Percentiles rank a stretch among this genome's conserved stretches.
Evolutionary conservation across 2,888 invertebrate species (phyloP).

Genomic region (Apoda limacodes): DNA sequence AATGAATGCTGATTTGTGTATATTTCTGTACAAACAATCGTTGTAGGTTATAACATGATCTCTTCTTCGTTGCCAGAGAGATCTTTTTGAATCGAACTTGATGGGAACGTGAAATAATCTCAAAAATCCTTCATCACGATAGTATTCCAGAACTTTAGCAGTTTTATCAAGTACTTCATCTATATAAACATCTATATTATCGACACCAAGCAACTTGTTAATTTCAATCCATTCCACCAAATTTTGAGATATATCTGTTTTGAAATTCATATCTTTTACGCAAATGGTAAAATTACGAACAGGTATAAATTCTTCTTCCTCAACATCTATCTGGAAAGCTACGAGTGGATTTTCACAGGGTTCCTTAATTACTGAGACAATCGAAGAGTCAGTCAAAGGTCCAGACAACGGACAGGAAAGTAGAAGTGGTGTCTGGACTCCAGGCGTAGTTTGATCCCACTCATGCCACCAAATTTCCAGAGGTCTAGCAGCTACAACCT

Average conservation of each 20-base stretch:
- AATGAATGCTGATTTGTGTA: conserved; percentile 72
- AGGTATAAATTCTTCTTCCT: conserved; percentile 20
- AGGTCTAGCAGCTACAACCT: conserved; percentile 68
- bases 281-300: conserved; percentile 73
- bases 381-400: conserved; percentile 37
- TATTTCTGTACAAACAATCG: conserved; percentile 81
- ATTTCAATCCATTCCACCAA: conserved; percentile 80
- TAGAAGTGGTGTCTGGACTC: conserved; percentile 68
- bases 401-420: conserved; percentile 73
- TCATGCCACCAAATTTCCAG: conserved; percentile 73
- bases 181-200: conserved; percentile 74
- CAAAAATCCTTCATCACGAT: conserved; percentile 57
- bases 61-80: conserved; percentile 74
- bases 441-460: conserved; percentile 63
- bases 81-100: conserved; percentile 45
- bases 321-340: conserved; percentile 40
- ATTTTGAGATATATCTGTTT: conserved; percentile 69
- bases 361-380: conserved; percentile 59
- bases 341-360: conserved; percentile 62
- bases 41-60: conserved; percentile 82
- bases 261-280: conserved; percentile 78
- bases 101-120: conserved; percentile 65
- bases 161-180: conserved; percentile 69
- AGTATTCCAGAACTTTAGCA: conserved; percentile 66
- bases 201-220: conserved; percentile 75